Evolutionary conservation across 2,113 vertebrate genomes (phyloP), one percentile per base, ranked within the genome.

Genomic region (Coryphaenoides rupestris): DNA sequence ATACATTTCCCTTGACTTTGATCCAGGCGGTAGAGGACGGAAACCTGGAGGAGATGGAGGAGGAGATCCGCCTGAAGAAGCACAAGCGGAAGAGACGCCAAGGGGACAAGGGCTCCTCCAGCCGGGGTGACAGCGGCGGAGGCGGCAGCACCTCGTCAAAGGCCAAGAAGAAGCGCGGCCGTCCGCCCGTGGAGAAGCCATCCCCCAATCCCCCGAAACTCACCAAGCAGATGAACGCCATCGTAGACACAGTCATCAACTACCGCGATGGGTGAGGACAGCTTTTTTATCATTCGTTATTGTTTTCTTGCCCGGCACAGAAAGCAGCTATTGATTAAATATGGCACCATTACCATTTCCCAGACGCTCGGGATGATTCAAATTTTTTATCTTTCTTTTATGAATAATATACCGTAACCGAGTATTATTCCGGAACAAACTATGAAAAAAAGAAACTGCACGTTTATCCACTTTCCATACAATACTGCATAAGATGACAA

Each of bases 1-100:
- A 7, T 10, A 10, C 13, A 10, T 40, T 40, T 40, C 21, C 54
- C 21, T n/a, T n/a, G n/a, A n/a, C 50, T 2, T 2, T 0, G n/a
- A 26, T 54, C 4, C 78, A 98, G 97, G 97, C 97, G 65, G 92
- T 99, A 4, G 96, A 99, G 89, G 96, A 98, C 81, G 97, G 97
- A 58, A 99, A 99, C 87, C 90, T 99, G 89, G 97, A 99, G 69
- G 95, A 98, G 89, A 98, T 99, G 93, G 97, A 99, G 84, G 97
- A 98, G 83, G 97, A 99, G 75, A 94, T 98, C 28, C 92, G 97
- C 28, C 93, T 98, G 76, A 99, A 98, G 78, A 99, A 98, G 77
- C 89, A 95, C 47, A 98, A 98, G 84, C 93, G 96, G 28, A 90
- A 94, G 89, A 90, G 96, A 87, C 93, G 95, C 0, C 88, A 92